Evolutionary conservation across 2,888 invertebrate species (phyloP).

Genomic region (Lepeophtheirus nordmannii): DNA sequence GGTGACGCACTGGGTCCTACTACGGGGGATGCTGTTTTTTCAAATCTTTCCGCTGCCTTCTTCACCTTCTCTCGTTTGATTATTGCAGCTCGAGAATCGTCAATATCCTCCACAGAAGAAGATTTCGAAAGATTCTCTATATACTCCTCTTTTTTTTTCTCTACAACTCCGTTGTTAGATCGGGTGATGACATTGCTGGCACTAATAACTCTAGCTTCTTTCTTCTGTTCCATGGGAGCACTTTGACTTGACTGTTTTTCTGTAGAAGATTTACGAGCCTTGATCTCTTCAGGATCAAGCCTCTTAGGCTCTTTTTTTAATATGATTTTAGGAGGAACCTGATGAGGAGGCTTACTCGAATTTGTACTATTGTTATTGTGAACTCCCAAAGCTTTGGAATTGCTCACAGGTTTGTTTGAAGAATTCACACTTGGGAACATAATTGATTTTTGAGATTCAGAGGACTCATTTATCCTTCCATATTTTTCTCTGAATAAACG

Average conservation of each 20-base stretch:
- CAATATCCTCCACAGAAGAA: neutral
- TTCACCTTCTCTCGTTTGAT: slow-evolving; percentile 10
- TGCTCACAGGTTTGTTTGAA: too few relatives aligned
- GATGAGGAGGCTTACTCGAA: neutral
- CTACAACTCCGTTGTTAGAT: slow-evolving; percentile 9
- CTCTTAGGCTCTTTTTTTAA: slow-evolving; percentile 16
- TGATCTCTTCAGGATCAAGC: slow-evolving; percentile 18
- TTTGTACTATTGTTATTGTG: neutral
- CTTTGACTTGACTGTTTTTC: neutral
- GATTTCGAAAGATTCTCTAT: slow-evolving; percentile 10
- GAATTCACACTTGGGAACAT: neutral
- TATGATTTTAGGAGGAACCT: neutral
- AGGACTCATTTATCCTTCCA: neutral
- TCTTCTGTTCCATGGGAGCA: neutral
- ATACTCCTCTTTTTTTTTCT: slow-evolving; percentile 9
- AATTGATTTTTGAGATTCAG: neutral
- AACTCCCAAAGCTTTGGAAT: neutral
- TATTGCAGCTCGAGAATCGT: neutral
- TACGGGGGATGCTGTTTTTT: neutral
- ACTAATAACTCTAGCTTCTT: neutral
- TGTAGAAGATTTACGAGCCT: slow-evolving; percentile 3
- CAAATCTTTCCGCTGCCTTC: slow-evolving; percentile 20
- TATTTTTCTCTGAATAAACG: neutral
- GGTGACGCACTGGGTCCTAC: neutral
- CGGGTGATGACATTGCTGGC: slow-evolving; percentile 1